Conservation (phyloP, 1,140 invertebrate species). For the Triops cancriformis region DNA sequence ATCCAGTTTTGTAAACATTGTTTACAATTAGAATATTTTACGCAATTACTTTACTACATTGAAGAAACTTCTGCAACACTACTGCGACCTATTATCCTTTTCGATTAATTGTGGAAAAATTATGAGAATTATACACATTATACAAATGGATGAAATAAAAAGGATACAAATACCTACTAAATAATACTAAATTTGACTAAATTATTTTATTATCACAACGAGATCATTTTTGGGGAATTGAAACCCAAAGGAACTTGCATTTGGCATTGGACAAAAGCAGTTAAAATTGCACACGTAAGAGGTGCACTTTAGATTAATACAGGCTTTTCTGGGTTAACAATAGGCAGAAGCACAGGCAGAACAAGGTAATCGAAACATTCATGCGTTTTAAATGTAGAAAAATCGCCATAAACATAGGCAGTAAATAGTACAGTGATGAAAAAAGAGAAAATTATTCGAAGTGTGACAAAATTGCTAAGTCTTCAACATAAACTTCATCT, state of each 20-base stretch:
- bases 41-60: not conserved
- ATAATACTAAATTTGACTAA: not conserved
- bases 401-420: not conserved
- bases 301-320: not conserved
- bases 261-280: not conserved
- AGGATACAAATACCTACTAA: not conserved
- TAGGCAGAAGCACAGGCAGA: not conserved
- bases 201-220: not conserved
- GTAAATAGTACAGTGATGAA: not conserved
- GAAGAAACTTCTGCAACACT: not conserved
- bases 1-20: no score
- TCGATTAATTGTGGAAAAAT: no score
- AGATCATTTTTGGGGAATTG: not conserved
- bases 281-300: not conserved
- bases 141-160: not conserved
- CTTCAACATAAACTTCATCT: not conserved
- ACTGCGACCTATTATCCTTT: no score
- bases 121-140: no score
- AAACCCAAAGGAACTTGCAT: not conserved
- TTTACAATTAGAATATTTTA: no score
- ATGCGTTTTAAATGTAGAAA: not conserved
- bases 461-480: not conserved
- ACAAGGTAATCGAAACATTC: not conserved
- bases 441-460: not conserved
- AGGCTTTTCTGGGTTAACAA: not conserved